Evolutionary conservation across 2,888 invertebrate genomes (phyloP), one percentile per base, ranked within the genome.

Genomic region (Hydriomena furcata): DNA sequence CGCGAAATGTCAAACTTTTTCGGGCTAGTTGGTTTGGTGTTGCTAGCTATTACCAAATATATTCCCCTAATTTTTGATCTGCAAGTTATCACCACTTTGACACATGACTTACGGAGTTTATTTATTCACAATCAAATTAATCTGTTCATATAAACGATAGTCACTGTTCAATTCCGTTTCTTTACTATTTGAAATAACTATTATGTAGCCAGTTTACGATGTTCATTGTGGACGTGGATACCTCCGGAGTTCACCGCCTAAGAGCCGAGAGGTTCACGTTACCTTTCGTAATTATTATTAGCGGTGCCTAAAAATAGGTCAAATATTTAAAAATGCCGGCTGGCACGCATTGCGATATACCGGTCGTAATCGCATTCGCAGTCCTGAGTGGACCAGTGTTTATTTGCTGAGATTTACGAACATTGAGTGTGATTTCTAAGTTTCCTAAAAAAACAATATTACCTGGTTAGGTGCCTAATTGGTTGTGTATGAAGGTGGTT

Each of bases 281-380:
- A 89, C 85, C 83, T 86, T 86, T 87, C 74, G 76, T 81, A 79
- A 87, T 86, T 90, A 90, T 89, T 88, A 87, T 85, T 88, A 89
- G 89, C 81, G 63, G 66, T 67, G 73, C 71, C 86, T 88, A 90
- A 83, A 89, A 88, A 89, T 90, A 90, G 85, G 82, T 79, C 80
- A 84, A 81, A 89, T 82, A 84, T 88, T 84, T 85, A 84, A 86
- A 86, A 86, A 82, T 81, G 77, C 73, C 66, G 68, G 79, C 79
- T 85, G 85, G 84, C 85, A 80, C 82, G 79, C 67, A 75, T 79
- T 77, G 74, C 78, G 60, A 70, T 73, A 66, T 71, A 73, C 65
- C 70, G 69, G 68, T 76, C 75, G 79, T 82, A 80, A 83, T 83
- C 73, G 68, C 73, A 80, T 77, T 82, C 66, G 73, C 74, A 59